These are phyloP conservation scores for Drosophila saltans DNA, from an alignment of 1,140 invertebrate genomes.

Conservation along the genomic window DNA sequence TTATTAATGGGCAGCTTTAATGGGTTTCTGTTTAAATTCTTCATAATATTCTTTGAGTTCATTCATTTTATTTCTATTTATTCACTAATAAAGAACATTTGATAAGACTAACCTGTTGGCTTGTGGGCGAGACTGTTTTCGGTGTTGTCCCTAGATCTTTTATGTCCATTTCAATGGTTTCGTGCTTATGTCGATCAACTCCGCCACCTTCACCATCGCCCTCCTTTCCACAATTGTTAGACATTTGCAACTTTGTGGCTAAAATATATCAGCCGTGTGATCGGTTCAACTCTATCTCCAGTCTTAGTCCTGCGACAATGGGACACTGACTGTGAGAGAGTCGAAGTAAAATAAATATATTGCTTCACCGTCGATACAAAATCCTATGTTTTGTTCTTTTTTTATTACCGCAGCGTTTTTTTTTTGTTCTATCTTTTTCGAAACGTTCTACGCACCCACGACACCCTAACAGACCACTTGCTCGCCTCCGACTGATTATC, in stretches of 20 bases:
- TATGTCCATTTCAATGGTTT: conserved; percentile 56
- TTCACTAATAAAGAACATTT: neutral
- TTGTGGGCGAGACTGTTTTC: conserved; percentile 28
- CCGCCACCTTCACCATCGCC: conserved; percentile 56
- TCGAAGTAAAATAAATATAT: neutral
- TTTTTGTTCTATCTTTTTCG: neutral
- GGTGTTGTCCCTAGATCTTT: conserved; percentile 45
- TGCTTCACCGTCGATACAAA: neutral
- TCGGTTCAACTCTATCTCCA: conserved; percentile 9
- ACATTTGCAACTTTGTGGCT: conserved; percentile 39
- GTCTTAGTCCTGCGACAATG: neutral
- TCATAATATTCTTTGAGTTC: no score
- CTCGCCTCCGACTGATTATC: conserved; percentile 56
- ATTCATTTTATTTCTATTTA: neutral
- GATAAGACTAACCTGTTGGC: conserved; percentile 45
- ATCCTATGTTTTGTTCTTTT: neutral
- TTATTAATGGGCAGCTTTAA: no score
- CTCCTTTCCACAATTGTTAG: conserved; percentile 52
- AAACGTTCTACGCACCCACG: conserved; percentile 44
- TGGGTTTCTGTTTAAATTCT: no score
- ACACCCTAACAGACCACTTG: conserved; percentile 52
- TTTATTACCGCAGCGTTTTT: neutral
- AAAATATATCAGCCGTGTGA: neutral
- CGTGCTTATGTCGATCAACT: conserved; percentile 41
- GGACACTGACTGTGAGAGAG: neutral